These are phyloP conservation scores for Muschampia plurimacula DNA, from an alignment of 2,888 invertebrate genomes.

Conservation along the genomic window DNA sequence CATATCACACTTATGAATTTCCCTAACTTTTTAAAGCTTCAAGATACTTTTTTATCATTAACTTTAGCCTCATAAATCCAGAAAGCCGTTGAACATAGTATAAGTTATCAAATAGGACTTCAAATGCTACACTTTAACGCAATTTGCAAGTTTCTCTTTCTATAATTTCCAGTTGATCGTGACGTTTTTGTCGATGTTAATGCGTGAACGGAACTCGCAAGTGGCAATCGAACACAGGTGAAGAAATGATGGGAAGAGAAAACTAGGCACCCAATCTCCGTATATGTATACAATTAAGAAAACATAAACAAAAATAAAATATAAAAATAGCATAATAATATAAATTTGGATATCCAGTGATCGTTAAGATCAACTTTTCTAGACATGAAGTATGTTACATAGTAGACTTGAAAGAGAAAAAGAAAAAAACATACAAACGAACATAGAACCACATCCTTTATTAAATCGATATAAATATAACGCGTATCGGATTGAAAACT, in stretches of 20 bases:
- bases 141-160: constrained; percentile 54
- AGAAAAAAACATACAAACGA: not conserved
- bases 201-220: constrained; percentile 54
- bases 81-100: not conserved
- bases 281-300: not conserved
- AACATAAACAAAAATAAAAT: not conserved
- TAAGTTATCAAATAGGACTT: constrained; percentile 10
- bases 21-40: not conserved
- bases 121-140: constrained; percentile 31
- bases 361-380: not conserved
- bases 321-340: not conserved
- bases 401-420: constrained; percentile 1
- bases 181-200: constrained; percentile 53
- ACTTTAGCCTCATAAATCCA: not conserved
- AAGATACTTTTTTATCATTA: not conserved
- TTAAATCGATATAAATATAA: constrained; percentile 12
- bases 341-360: no score
- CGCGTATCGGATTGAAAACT: constrained; percentile 21
- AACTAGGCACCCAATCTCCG: constrained; percentile 47
- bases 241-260: constrained; percentile 72
- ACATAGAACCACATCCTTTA: no score
- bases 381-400: not conserved
- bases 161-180: constrained; percentile 52
- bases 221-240: constrained; percentile 53
- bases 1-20: not conserved